Evolutionary conservation across 2,113 vertebrate species (phyloP).

Genomic region (Rissa tridactyla): DNA sequence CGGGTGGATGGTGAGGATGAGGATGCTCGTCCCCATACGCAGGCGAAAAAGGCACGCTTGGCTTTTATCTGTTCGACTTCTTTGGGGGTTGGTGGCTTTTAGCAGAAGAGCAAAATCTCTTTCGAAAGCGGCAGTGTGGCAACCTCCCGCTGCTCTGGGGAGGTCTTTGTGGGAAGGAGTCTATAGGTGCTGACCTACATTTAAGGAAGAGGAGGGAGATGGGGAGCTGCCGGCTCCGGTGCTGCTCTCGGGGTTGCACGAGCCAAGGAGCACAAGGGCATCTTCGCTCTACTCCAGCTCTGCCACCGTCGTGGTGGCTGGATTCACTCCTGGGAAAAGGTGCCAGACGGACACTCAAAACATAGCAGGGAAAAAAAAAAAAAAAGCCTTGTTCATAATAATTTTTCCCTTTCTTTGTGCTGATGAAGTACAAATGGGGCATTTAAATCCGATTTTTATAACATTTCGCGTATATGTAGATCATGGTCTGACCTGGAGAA

Average conservation of each 20-base stretch:
- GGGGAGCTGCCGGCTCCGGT: background rate
- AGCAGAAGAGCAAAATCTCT: background rate
- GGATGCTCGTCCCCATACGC: background rate
- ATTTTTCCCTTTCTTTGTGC: background rate
- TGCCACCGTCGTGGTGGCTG: background rate
- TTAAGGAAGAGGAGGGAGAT: background rate
- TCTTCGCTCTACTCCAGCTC: background rate
- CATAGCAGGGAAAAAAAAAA: fast-evolving
- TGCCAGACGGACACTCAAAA: background rate
- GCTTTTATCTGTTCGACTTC: background rate
- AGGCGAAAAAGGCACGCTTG: background rate
- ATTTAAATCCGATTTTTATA: conserved; percentile 12
- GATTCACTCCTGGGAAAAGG: background rate
- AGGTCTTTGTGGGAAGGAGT: background rate
- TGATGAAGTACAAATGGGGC: conserved; percentile 19
- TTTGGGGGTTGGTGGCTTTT: background rate
- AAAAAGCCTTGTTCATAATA: background rate
- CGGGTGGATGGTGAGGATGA: background rate
- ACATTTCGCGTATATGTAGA: background rate
- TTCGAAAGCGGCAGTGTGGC: background rate
- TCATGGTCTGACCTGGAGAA: background rate
- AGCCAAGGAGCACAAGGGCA: background rate
- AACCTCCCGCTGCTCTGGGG: background rate
- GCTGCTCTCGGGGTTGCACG: background rate
- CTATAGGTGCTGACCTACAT: conserved; percentile 55